Conservation (phyloP, 1,140 invertebrate species). For the Drosophila punjabiensis region DNA sequence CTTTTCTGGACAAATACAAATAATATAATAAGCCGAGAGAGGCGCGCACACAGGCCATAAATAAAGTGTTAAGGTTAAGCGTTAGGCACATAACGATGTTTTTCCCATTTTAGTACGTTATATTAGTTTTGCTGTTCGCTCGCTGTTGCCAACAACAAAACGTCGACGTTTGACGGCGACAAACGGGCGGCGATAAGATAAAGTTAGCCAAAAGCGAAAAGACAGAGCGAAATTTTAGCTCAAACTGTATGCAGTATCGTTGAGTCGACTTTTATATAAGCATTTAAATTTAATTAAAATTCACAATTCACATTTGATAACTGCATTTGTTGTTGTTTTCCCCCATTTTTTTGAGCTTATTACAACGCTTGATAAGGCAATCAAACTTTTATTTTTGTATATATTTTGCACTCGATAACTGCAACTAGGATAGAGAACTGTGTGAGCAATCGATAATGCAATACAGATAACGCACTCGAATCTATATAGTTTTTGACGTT, state of each 20-base stretch:
- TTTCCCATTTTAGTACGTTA: constrained; percentile 26
- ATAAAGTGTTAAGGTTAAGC: constrained; percentile 42
- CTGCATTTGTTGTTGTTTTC: neutral
- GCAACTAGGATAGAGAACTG: neutral
- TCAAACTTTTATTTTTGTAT: neutral
- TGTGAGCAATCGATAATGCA: constrained; percentile 4
- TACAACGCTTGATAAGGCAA: constrained; percentile 2
- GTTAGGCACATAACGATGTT: constrained; percentile 21
- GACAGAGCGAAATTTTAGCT: constrained; percentile 12
- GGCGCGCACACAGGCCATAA: constrained; percentile 12
- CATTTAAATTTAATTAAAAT: neutral
- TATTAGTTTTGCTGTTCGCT: constrained; percentile 34
- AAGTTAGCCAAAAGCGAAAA: constrained; percentile 43
- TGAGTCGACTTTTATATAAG: constrained; percentile 7
- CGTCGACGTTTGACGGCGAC: constrained; percentile 18
- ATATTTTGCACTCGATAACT: constrained; percentile 1
- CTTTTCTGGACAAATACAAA: constrained; percentile 23
- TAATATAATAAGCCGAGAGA: constrained; percentile 16
- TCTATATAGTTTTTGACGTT: neutral
- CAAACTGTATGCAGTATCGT: neutral
- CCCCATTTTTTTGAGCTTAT: neutral
- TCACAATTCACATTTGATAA: neutral
- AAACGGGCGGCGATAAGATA: constrained; percentile 57
- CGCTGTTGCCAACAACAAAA: constrained; percentile 23
- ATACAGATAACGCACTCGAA: constrained; percentile 7